phyloP scores from a whole-genome alignment of 2,888 invertebrate genomes.

The Rhingia rostrata region DNA sequence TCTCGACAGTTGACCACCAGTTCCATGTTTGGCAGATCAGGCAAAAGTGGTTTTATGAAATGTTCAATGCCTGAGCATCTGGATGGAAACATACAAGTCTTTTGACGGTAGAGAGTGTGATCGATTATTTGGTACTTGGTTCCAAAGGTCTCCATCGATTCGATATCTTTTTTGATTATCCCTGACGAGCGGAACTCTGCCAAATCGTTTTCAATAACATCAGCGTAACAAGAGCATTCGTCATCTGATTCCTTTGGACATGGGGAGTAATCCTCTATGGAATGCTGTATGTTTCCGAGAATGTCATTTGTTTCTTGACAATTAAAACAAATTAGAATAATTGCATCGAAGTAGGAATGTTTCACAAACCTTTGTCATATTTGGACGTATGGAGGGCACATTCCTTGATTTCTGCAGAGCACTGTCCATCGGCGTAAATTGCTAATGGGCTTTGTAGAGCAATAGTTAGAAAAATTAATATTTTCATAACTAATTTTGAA shows the following conservation, averaged over 20 bases:
- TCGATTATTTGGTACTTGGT: slow-evolving; percentile 93
- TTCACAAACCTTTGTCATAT: slow-evolving; percentile 37
- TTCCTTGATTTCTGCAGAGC: slow-evolving; percentile 50
- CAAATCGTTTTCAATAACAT: slow-evolving; percentile 88
- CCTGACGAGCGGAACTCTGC: slow-evolving; percentile 87
- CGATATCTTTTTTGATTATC: slow-evolving; percentile 87
- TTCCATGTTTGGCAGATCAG: slow-evolving; percentile 91
- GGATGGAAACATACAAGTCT: slow-evolving; percentile 95
- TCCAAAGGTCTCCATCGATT: slow-evolving; percentile 85
- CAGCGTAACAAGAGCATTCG: slow-evolving; percentile 86
- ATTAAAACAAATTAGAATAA: neutral
- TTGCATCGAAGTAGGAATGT: neutral
- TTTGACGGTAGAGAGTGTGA: slow-evolving; percentile 91
- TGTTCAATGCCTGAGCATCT: slow-evolving; percentile 96
- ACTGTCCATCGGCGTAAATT: slow-evolving; percentile 30
- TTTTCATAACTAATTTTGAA: slow-evolving; percentile 60
- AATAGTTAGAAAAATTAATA: slow-evolving; percentile 39
- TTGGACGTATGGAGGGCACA: slow-evolving; percentile 70
- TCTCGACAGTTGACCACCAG: slow-evolving; percentile 94
- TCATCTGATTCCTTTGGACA: slow-evolving; percentile 83
- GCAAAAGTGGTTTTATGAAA: slow-evolving; percentile 88
- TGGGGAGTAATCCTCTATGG: slow-evolving; percentile 84
- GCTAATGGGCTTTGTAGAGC: slow-evolving; percentile 25
- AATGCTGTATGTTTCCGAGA: slow-evolving; percentile 83
- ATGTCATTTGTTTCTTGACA: slow-evolving; percentile 78